A percentile compares a stretch with the other conserved stretches of the same genome.
These are phyloP conservation scores for Hephaestus fuliginosus DNA, from an alignment of 2,797 vertebrate species.

Conservation along the genomic window DNA sequence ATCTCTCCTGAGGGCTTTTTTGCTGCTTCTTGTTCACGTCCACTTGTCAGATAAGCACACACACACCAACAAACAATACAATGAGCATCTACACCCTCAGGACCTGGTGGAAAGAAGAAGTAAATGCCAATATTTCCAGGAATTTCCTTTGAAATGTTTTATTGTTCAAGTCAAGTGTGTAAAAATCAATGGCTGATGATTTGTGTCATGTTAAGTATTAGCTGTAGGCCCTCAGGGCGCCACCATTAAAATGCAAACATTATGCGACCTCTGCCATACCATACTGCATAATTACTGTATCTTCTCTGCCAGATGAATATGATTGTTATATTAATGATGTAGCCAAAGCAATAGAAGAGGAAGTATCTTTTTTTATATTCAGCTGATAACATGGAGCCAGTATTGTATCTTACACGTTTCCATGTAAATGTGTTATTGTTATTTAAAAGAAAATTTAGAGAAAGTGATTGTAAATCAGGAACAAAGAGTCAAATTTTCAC, in stretches of 20 bases:
- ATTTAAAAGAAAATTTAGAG: slow-evolving; percentile 13
- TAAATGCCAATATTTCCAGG: slow-evolving; percentile 86
- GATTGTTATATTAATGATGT: slow-evolving; percentile 56
- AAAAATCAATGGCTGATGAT: slow-evolving; percentile 65
- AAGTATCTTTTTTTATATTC: slow-evolving; percentile 49
- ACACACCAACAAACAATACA: not conserved
- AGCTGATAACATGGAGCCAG: slow-evolving; percentile 7
- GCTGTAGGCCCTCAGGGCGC: slow-evolving; percentile 40
- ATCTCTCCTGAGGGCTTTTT: slow-evolving; percentile 63
- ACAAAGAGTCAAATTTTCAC: slow-evolving; percentile 42
- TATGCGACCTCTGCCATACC: slow-evolving; percentile 45
- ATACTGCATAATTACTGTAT: slow-evolving; percentile 56
- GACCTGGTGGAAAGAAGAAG: slow-evolving; percentile 64
- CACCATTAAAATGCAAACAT: slow-evolving; percentile 64
- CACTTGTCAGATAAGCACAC: slow-evolving; percentile 53
- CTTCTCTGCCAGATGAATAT: slow-evolving; percentile 55
- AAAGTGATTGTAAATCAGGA: slow-evolving; percentile 25
- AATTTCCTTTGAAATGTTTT: slow-evolving; percentile 73
- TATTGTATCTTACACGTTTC: slow-evolving; percentile 15
- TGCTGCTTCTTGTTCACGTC: slow-evolving; percentile 60
- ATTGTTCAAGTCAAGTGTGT: slow-evolving; percentile 76
- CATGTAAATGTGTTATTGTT: slow-evolving; percentile 17
- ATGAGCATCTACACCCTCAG: slow-evolving; percentile 46
- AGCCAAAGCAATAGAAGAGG: slow-evolving; percentile 34
- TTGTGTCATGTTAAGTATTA: slow-evolving; percentile 52